These are phyloP conservation scores for Turnix velox DNA, from an alignment of 2,113 vertebrate genomes.

Conservation along the genomic window DNA sequence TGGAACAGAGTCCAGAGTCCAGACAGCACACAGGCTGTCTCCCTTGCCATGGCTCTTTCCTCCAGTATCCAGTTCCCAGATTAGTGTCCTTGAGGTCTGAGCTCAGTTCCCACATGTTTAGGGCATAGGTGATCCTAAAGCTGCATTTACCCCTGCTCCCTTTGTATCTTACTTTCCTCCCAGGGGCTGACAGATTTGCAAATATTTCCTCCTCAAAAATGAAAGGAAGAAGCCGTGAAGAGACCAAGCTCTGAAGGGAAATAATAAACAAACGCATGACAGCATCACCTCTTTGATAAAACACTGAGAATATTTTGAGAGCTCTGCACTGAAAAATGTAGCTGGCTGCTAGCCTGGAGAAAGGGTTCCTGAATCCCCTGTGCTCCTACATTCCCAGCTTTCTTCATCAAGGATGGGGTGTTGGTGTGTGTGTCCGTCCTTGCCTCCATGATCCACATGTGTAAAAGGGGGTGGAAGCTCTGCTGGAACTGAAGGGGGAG, in stretches of 20 bases:
- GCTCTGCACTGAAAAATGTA: background rate
- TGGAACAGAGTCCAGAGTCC: background rate
- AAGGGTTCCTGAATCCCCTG: background rate
- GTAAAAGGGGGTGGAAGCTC: background rate
- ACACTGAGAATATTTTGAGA: background rate
- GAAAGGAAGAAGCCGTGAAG: conserved; percentile 8
- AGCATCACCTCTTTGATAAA: conserved; percentile 29
- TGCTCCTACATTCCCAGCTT: background rate
- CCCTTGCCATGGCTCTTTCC: background rate
- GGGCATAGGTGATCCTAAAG: conserved; percentile 1
- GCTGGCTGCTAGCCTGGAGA: background rate
- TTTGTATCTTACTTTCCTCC: conserved; percentile 28
- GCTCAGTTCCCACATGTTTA: background rate
- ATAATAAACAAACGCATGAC: conserved; percentile 27
- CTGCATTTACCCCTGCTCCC: background rate
- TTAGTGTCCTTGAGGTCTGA: background rate
- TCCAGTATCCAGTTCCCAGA: background rate
- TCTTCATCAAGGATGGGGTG: rapidly evolving
- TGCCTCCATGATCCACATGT: background rate
- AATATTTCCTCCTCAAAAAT: conserved; percentile 39
- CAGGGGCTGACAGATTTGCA: background rate
- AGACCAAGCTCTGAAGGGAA: background rate
- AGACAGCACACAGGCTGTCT: background rate
- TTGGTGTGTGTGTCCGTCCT: too few relatives aligned
- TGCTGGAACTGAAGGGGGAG: rapidly evolving